Conservation (phyloP, 1,140 invertebrate genomes). For the Octopus bimaculoides region DNA sequence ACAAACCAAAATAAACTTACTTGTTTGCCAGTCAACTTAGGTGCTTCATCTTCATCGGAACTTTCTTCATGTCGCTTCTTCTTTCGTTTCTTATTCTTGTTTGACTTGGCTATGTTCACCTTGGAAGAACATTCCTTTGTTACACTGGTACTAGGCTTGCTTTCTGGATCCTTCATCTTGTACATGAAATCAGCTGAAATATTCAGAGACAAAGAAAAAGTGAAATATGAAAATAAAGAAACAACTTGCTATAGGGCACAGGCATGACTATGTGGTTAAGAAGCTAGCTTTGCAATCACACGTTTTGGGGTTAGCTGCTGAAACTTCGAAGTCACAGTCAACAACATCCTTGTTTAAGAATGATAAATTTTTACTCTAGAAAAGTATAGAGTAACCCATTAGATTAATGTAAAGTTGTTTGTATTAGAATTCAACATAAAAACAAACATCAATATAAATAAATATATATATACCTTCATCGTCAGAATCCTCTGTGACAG, state of each 20-base stretch:
- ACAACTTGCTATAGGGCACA: too few species aligned
- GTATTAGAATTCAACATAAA: too few species aligned
- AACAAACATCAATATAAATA: too few species aligned
- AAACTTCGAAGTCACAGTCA: too few species aligned
- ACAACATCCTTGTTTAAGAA: too few species aligned
- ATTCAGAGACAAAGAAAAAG: slow-evolving; percentile 12
- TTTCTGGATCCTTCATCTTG: slow-evolving; percentile 16
- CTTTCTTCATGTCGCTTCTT: slow-evolving; percentile 19
- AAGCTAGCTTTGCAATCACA: too few species aligned
- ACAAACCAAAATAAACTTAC: slow-evolving; percentile 19
- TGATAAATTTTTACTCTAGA: too few species aligned
- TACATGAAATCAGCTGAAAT: neutral
- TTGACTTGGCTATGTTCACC: slow-evolving; percentile 15
- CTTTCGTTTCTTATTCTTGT: slow-evolving; percentile 21
- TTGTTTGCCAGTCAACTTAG: slow-evolving; percentile 42
- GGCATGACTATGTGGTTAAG: too few species aligned
- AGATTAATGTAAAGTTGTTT: too few species aligned
- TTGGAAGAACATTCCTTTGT: slow-evolving; percentile 5
- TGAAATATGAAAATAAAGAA: neutral
- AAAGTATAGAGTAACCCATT: too few species aligned
- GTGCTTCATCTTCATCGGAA: slow-evolving; percentile 18
- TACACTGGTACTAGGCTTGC: slow-evolving; percentile 17
- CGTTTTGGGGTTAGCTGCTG: too few species aligned
- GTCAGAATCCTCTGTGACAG: neutral
- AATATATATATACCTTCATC: neutral